Percentiles rank a stretch among this genome's conserved stretches.
Evolutionary conservation across 2,797 vertebrate species (phyloP).

Genomic region (Epinephelus malabaricus): DNA sequence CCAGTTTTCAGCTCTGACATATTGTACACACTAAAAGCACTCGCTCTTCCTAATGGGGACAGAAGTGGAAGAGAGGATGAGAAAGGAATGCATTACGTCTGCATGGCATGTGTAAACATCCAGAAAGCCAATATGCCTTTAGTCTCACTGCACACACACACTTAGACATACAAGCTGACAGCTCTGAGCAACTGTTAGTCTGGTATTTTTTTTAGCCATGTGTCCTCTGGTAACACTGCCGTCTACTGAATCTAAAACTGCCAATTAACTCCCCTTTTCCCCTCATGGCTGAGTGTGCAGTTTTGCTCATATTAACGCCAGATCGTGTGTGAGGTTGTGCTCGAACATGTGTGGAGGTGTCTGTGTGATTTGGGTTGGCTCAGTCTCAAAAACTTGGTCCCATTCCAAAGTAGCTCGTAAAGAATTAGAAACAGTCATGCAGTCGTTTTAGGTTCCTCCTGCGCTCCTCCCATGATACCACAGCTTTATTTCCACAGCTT

Average conservation of each 20-base stretch:
- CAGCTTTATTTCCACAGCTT: slow-evolving; percentile 73
- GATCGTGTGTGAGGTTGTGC: slow-evolving; percentile 20
- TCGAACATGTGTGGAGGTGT: slow-evolving; percentile 41
- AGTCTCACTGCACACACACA: slow-evolving; percentile 57
- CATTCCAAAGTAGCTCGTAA: slow-evolving; percentile 66
- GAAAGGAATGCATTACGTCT: slow-evolving; percentile 78
- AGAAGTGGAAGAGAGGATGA: slow-evolving; percentile 66
- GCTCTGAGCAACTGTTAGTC: slow-evolving; percentile 64
- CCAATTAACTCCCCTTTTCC: slow-evolving; percentile 24
- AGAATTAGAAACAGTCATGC: slow-evolving; percentile 59
- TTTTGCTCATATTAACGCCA: slow-evolving; percentile 33
- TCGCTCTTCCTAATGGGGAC: slow-evolving; percentile 63
- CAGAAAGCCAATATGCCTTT: slow-evolving; percentile 70
- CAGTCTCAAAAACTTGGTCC: slow-evolving; percentile 39
- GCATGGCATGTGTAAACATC: slow-evolving; percentile 78
- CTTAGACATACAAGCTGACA: slow-evolving; percentile 55
- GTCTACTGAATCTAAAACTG: slow-evolving; percentile 30
- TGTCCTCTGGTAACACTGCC: slow-evolving; percentile 41
- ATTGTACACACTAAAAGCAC: slow-evolving; percentile 40
- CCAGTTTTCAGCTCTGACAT: slow-evolving; percentile 45
- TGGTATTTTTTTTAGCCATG: slow-evolving; percentile 42
- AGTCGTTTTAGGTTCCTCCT: slow-evolving; percentile 70
- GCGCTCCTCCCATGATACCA: slow-evolving; percentile 51
- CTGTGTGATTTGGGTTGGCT: slow-evolving; percentile 46
- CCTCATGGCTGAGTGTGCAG: slow-evolving; percentile 28